Percentiles rank a stretch among this genome's conserved stretches.
Evolutionary conservation across 2,113 vertebrate genomes (phyloP).

Genomic region (Caretta caretta): DNA sequence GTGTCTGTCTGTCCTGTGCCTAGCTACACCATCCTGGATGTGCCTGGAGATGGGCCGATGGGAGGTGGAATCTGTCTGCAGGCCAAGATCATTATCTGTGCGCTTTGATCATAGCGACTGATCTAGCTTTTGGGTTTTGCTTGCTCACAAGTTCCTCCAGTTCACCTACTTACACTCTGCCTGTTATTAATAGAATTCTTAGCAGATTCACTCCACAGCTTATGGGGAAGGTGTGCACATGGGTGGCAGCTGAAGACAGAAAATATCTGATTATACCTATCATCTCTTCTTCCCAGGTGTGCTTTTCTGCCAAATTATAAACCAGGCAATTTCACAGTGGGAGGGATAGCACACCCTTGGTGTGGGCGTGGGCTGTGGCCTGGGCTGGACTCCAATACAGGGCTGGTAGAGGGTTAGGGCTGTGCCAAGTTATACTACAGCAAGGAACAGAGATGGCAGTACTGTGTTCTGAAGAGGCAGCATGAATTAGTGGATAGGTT

Average conservation of each 20-base stretch:
- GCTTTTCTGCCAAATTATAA: conserved; percentile 57
- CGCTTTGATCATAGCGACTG: conserved; percentile 64
- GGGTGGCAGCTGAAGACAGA: conserved; percentile 75
- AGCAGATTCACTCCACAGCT: conserved; percentile 74
- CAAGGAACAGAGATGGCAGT: rapidly evolving
- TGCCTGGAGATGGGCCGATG: conserved; percentile 65
- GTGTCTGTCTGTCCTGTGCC: not conserved
- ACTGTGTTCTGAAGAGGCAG: not conserved
- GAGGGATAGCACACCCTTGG: conserved; percentile 57
- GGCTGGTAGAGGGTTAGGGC: not conserved
- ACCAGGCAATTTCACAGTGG: conserved; percentile 43
- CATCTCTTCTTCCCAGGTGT: conserved; percentile 53
- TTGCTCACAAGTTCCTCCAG: conserved; percentile 73
- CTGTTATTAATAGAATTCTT: conserved; percentile 71
- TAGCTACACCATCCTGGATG: conserved; percentile 56
- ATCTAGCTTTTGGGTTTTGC: conserved; percentile 60
- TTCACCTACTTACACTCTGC: conserved; percentile 60
- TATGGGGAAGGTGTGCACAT: conserved; percentile 67
- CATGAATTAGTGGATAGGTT: not conserved
- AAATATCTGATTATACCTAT: conserved; percentile 68
- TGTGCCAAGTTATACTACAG: rapidly evolving
- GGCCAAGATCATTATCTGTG: conserved; percentile 70
- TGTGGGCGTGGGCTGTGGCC: conserved; percentile 38
- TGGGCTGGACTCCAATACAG: not conserved
- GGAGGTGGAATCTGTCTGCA: conserved; percentile 58